Conservation (phyloP, 2,888 invertebrate species). For the Habrosyne pyritoides region DNA sequence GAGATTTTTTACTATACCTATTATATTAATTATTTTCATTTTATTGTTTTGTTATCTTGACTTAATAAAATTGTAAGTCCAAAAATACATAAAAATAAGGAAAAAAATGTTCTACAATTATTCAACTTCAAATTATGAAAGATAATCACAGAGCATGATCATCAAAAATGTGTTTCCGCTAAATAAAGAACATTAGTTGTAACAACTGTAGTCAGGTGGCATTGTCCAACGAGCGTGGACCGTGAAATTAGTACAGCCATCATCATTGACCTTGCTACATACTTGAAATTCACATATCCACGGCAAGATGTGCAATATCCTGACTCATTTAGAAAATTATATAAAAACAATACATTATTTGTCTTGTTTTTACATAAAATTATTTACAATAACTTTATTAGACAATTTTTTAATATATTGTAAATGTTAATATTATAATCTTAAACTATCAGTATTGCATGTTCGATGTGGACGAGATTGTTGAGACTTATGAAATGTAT, state of each 20-base stretch:
- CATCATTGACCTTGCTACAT: conserved; percentile 33
- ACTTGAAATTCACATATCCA: conserved; percentile 20
- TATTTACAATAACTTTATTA: too few relatives aligned
- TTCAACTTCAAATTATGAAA: conserved; percentile 15
- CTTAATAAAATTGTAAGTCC: too few relatives aligned
- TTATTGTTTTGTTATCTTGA: too few relatives aligned
- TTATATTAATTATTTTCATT: too few relatives aligned
- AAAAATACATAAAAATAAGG: not conserved
- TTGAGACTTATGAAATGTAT: too few relatives aligned
- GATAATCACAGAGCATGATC: conserved; percentile 18
- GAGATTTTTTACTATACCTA: too few relatives aligned
- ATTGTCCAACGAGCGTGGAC: conserved; percentile 44
- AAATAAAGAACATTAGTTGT: conserved; percentile 38
- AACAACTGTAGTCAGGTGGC: conserved; percentile 27
- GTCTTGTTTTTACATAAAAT: too few relatives aligned
- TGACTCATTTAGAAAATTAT: not conserved
- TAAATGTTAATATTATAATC: too few relatives aligned
- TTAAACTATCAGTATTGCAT: too few relatives aligned
- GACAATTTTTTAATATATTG: too few relatives aligned
- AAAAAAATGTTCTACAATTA: conserved; percentile 1
- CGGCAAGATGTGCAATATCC: conserved; percentile 12
- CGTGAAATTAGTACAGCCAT: conserved; percentile 55
- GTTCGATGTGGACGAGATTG: too few relatives aligned
- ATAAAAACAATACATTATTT: not conserved
- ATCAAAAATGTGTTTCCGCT: conserved; percentile 43